These are phyloP conservation scores for Dicentrarchus labrax DNA, from an alignment of 2,113 vertebrate genomes.

Conservation along the genomic window DNA sequence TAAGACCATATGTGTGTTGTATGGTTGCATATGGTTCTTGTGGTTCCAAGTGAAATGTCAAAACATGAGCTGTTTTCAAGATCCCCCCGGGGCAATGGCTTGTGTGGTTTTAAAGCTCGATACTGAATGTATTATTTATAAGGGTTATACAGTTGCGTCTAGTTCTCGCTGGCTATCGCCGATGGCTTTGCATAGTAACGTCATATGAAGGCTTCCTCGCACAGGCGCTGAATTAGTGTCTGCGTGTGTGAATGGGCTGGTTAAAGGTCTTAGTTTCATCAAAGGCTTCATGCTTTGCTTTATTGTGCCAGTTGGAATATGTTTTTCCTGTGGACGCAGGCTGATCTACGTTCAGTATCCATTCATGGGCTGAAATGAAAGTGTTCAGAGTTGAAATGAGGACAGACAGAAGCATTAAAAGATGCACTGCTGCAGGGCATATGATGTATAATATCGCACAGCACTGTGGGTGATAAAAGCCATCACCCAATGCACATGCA, in stretches of 20 bases:
- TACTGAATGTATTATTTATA: slow-evolving; percentile 37
- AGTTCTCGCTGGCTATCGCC: not conserved
- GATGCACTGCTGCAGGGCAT: slow-evolving; percentile 36
- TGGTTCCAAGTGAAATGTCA: slow-evolving; percentile 15
- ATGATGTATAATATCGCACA: slow-evolving; percentile 24
- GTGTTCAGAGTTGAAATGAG: slow-evolving; percentile 52
- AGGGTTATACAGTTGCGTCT: not conserved
- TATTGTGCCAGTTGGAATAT: not conserved
- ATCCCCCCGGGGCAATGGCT: not conserved
- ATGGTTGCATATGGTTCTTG: not conserved
- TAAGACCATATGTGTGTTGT: not conserved
- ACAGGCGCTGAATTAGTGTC: not conserved
- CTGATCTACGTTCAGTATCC: slow-evolving; percentile 14
- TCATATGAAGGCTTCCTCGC: not conserved
- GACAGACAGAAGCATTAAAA: slow-evolving; percentile 37
- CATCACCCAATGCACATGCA: not conserved
- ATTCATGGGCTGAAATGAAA: slow-evolving; percentile 38
- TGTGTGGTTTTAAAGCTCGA: not conserved
- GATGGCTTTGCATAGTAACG: slow-evolving; percentile 10
- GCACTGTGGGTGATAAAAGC: slow-evolving; percentile 50
- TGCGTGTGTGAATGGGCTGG: slow-evolving; percentile 6
- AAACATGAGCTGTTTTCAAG: not conserved
- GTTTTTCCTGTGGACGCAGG: not conserved
- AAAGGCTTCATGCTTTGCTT: slow-evolving; percentile 4
- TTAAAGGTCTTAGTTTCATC: slow-evolving; percentile 30